These are phyloP conservation scores for Heliornis fulica DNA, from an alignment of 2,113 vertebrate genomes.

Conservation along the genomic window DNA sequence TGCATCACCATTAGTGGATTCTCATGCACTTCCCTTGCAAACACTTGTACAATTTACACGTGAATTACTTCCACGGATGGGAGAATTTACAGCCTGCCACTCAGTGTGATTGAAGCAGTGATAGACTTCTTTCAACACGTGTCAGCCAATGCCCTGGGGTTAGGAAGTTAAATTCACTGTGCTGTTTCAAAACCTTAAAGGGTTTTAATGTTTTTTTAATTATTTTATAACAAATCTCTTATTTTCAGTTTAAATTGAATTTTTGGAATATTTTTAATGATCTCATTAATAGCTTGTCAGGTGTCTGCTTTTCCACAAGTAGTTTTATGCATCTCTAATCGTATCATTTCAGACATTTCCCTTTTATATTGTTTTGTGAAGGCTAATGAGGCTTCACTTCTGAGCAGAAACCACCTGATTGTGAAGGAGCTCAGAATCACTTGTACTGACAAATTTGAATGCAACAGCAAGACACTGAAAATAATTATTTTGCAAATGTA, in stretches of 20 bases:
- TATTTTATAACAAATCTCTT: background rate
- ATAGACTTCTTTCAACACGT: background rate
- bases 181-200: background rate
- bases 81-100: background rate
- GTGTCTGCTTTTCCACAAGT: background rate
- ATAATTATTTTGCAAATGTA: background rate
- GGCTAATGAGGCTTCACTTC: conserved; percentile 14
- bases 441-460: background rate
- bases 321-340: background rate
- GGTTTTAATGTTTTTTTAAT: background rate
- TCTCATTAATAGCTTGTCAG: conserved; percentile 5
- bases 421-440: background rate
- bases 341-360: background rate
- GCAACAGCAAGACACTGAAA: background rate
- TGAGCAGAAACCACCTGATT: background rate
- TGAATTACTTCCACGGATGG: background rate
- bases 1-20: background rate
- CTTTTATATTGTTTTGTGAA: background rate
- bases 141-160: background rate
- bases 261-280: background rate
- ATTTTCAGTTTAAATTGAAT: background rate
- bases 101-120: background rate
- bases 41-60: background rate
- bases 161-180: background rate
- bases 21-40: background rate